Evolutionary conservation across 2,888 invertebrate genomes (phyloP).

Genomic region (Philonicus albiceps): DNA sequence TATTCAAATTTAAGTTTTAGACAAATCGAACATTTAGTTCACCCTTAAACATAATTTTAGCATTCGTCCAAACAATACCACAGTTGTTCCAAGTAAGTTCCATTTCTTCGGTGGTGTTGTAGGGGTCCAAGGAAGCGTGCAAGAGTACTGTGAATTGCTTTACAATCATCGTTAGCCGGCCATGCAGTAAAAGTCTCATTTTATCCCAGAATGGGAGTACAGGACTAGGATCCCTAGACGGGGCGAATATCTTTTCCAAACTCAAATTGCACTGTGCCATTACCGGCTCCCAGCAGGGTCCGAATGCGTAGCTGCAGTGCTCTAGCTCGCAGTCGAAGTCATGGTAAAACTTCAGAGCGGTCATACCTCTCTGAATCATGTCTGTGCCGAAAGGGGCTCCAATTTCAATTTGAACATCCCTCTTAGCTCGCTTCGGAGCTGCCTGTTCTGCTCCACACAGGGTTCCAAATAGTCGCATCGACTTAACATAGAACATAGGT

Average conservation of each 20-base stretch:
- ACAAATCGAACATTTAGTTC: conserved; percentile 79
- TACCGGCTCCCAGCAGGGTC: conserved; percentile 98
- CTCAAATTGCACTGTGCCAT: conserved; percentile 67
- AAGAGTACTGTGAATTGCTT: conserved; percentile 88
- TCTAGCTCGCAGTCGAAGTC: conserved; percentile 95
- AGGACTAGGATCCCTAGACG: conserved; percentile 91
- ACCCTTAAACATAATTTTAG: conserved; percentile 89
- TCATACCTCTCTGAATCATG: conserved; percentile 89
- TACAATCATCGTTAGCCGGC: conserved; percentile 87
- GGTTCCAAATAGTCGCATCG: conserved; percentile 87
- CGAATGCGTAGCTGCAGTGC: conserved; percentile 91
- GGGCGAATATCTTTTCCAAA: conserved; percentile 86
- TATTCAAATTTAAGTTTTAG: neutral
- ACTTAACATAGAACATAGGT: conserved; percentile 84
- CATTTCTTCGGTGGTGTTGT: conserved; percentile 99
- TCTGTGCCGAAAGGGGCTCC: conserved; percentile 85
- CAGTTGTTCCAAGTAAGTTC: conserved; percentile 95
- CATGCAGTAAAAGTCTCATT: conserved; percentile 89
- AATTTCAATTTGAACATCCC: conserved; percentile 69
- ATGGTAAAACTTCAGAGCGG: conserved; percentile 96
- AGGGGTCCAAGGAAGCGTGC: conserved; percentile 96
- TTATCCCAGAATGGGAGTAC: conserved; percentile 98
- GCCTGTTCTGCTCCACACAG: conserved; percentile 89
- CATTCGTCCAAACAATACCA: conserved; percentile 95
- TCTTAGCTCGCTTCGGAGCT: conserved; percentile 70